These are phyloP conservation scores for Leptopilina myrica DNA, from an alignment of 2,888 invertebrate genomes.

Conservation along the genomic window DNA sequence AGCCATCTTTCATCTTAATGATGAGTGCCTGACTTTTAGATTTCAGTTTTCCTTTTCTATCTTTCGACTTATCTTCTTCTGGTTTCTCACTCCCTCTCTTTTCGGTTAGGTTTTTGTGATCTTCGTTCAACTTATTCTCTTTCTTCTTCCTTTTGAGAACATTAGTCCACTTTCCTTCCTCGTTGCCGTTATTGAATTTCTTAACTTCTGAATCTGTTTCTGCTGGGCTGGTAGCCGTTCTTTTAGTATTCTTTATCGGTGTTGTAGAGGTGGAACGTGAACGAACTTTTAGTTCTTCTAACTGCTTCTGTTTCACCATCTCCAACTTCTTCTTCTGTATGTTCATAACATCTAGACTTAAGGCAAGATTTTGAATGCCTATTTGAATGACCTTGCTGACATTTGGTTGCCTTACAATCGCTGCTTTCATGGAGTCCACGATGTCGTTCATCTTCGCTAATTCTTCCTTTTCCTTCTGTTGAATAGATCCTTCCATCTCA, in stretches of 20 bases:
- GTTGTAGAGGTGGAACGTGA: not conserved
- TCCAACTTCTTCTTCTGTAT: not conserved
- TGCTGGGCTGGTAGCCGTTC: not conserved
- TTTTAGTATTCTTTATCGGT: not conserved
- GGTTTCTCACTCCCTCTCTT: not conserved
- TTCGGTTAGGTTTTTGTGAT: not conserved
- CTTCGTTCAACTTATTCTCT: not conserved
- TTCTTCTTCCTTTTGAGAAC: not conserved
- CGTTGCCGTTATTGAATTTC: too few species aligned
- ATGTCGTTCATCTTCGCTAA: not conserved
- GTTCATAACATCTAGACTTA: not conserved
- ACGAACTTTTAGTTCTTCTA: not conserved
- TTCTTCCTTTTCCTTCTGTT: not conserved
- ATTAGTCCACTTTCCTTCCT: too few species aligned
- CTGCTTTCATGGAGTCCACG: not conserved
- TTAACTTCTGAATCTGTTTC: too few species aligned
- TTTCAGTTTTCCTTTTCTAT: not conserved
- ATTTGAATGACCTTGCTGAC: not conserved
- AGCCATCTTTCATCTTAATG: slow-evolving; percentile 25
- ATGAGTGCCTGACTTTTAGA: not conserved
- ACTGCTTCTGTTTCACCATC: not conserved
- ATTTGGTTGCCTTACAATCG: not conserved
- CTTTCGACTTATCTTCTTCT: not conserved
- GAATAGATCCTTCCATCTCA: not conserved
- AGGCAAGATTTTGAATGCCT: not conserved